Evolutionary conservation across 2,888 invertebrate genomes (phyloP), one percentile per base, ranked within the genome.

Genomic region (Malthinus seriepunctatus): DNA sequence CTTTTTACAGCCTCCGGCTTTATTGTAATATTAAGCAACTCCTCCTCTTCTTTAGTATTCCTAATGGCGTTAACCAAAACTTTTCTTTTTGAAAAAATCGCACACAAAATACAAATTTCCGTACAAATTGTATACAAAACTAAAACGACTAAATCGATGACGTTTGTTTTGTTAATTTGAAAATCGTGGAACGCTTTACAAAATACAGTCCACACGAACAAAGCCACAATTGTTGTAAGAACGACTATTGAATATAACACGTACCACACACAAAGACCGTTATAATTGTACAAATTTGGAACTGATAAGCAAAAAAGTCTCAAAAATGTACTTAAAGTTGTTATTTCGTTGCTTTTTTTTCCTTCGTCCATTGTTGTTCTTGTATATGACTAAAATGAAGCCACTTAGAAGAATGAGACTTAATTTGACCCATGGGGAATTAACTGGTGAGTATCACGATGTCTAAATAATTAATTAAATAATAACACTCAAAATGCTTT

Each of bases 261-360:
- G 12, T 59, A 59, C 53, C 59, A 59, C 1, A 59, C 54, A 4
- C 54, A 59, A 10, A 59, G 39, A 10, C 59, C 59, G 5, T 59
- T 54, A 14, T 59, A 59, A 42, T 54, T 54, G 9, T 50, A 33
- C 9, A 59, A 50, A 50, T 54, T 59, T 31, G 59, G 59, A n/a
- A 59, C 45, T 1, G 54, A 54, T 23, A 59, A 54, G 15, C 49
- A 54, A 8, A 59, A 23, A 9, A 59, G 6, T 38, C 49, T 37
- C 9, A 45, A 50, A n/a, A 53, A 15, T 3, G 14, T 15, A 15
- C 39, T 9, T n/a, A 42, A 42, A 42, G 23, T 23, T n/a, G 39
- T 42, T 9, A 15, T 6, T 15, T 42, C 14, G n/a, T 42, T 23
- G 6, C 15, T 15, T 15, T 42, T 42, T 15, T 15, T 15, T 15